Evolutionary conservation across 2,797 vertebrate genomes (phyloP).

Genomic region (Astyanax mexicanus): DNA sequence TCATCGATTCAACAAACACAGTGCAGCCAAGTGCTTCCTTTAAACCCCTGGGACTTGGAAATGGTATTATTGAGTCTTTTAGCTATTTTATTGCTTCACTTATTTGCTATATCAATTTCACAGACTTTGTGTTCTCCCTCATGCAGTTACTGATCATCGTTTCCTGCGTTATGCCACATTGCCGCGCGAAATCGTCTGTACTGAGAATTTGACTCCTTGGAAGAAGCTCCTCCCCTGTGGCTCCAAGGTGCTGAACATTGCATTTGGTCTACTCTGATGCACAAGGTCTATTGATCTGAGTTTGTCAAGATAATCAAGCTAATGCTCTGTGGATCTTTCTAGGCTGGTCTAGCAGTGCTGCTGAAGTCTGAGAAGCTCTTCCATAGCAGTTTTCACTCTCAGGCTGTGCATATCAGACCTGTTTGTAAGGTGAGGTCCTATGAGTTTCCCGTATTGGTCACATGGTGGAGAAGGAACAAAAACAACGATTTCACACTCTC

Average conservation of each 20-base stretch:
- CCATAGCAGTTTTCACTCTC: conserved; percentile 96
- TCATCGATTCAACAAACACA: conserved; percentile 97
- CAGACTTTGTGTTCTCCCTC: neutral
- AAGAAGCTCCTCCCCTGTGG: conserved; percentile 97
- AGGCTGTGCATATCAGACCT: conserved; percentile 93
- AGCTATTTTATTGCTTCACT: neutral
- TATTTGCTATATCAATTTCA: neutral
- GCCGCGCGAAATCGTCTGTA: conserved; percentile 95
- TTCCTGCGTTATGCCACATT: conserved; percentile 93
- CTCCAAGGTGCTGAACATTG: conserved; percentile 84
- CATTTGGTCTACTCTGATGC: neutral
- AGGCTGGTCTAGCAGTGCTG: conserved; percentile 94
- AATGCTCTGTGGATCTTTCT: neutral
- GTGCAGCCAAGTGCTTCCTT: conserved; percentile 94
- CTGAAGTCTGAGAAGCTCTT: conserved; percentile 95
- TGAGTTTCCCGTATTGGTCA: neutral
- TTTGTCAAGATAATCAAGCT: conserved; percentile 1
- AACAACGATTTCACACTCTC: neutral
- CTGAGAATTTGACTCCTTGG: conserved; percentile 98
- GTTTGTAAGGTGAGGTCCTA: conserved; percentile 85
- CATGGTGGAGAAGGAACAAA: neutral
- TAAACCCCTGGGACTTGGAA: conserved; percentile 92
- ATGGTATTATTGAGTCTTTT: conserved; percentile 74
- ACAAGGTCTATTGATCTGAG: neutral
- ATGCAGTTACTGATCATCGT: conserved; percentile 86